phyloP scores from a whole-genome alignment of 2,888 invertebrate species.

The Crioceris asparagi region DNA sequence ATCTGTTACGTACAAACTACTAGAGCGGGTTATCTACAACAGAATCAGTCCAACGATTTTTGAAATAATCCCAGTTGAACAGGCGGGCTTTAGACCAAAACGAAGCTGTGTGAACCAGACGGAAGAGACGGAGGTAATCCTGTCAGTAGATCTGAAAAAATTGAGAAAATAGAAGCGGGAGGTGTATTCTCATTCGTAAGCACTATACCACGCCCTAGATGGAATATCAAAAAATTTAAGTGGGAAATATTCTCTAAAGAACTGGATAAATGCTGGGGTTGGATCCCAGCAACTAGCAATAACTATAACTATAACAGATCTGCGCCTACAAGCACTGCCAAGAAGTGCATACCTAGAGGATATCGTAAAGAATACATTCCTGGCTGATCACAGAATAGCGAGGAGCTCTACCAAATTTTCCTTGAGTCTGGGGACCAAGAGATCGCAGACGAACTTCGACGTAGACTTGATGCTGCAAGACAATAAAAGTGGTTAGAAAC shows the following conservation, averaged over 20 bases:
- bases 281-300: conserved; percentile 7
- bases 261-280: conserved; percentile 9
- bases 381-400: no score
- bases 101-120: conserved; percentile 16
- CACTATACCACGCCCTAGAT: conserved; percentile 10
- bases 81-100: conserved; percentile 17
- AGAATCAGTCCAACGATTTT: conserved; percentile 9
- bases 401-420: no score
- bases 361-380: conserved; percentile 10
- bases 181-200: conserved; percentile 9
- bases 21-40: conserved; percentile 13
- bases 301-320: conserved; percentile 8
- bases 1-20: conserved; percentile 3
- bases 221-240: conserved; percentile 13
- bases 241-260: conserved; percentile 5
- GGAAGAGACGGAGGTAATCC: no score
- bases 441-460: conserved; percentile 12
- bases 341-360: conserved; percentile 12
- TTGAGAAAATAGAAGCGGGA: conserved; percentile 9
- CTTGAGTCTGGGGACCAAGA: conserved; percentile 6
- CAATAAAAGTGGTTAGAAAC: conserved; percentile 4
- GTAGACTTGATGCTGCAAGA: conserved; percentile 9
- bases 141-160: no score
- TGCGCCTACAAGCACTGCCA: conserved; percentile 8
- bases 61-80: conserved; percentile 12